These are phyloP conservation scores for Grus americana DNA, from an alignment of 2,113 vertebrate genomes.

Conservation along the genomic window DNA sequence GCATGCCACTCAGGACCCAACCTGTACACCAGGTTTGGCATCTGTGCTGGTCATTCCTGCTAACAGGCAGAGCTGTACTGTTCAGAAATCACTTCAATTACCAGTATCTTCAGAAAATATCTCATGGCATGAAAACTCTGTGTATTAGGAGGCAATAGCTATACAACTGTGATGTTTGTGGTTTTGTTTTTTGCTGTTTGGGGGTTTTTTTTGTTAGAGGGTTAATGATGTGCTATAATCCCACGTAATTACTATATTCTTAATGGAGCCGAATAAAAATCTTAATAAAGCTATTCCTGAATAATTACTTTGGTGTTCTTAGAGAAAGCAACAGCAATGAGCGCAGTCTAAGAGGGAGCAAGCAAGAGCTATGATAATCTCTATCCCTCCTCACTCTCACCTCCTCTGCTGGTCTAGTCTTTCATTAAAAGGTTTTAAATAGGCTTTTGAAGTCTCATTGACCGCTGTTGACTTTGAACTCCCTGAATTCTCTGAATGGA, in stretches of 20 bases:
- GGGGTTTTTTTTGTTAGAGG: neutral
- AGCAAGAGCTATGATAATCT: neutral
- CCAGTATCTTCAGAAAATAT: neutral
- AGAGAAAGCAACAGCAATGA: neutral
- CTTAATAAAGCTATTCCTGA: neutral
- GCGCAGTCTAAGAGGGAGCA: neutral
- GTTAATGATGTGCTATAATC: neutral
- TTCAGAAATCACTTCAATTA: neutral
- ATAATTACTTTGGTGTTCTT: neutral
- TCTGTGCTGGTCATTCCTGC: neutral
- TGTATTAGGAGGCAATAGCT: neutral
- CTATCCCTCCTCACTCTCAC: neutral
- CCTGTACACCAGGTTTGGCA: neutral
- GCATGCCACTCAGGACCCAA: neutral
- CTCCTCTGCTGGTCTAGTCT: neutral
- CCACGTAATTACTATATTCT: neutral
- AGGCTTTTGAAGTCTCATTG: neutral
- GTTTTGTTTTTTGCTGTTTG: rapidly evolving
- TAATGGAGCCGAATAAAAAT: neutral
- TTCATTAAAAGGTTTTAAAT: neutral
- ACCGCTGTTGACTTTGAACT: neutral
- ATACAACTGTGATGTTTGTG: neutral
- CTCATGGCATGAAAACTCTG: neutral
- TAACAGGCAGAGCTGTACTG: neutral
- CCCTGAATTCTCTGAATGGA: neutral